Evolutionary conservation across 37 sponge, comb jelly and placozoan species (phyloP).

Genomic region (Lycopodina hypogea): DNA sequence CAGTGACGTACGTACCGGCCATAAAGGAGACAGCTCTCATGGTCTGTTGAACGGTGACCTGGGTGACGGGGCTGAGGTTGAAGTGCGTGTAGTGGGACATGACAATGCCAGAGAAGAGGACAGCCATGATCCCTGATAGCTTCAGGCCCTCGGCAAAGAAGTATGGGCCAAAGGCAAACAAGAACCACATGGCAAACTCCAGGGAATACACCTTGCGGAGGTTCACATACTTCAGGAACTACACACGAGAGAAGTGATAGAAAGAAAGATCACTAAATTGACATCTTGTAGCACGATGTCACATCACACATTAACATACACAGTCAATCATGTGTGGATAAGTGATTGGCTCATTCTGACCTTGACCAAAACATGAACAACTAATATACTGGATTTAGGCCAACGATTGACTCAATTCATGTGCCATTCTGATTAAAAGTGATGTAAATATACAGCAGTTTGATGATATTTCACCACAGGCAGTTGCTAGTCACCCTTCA

Average conservation of each 20-base stretch:
- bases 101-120: conserved; percentile 92
- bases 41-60: conserved; percentile 86
- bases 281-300: background rate
- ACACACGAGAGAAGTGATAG: background rate
- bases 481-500: no score
- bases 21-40: conserved; percentile 86
- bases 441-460: no score
- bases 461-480: no score
- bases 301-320: background rate
- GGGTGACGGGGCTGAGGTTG: conserved; percentile 90
- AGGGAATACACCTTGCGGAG: conserved; percentile 77
- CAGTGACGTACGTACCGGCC: conserved; percentile 79
- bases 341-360: background rate
- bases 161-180: conserved; percentile 90
- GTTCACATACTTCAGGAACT: conserved; percentile 77
- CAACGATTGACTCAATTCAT: no score
- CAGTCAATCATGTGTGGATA: background rate
- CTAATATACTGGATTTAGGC: no score
- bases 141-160: conserved; percentile 86
- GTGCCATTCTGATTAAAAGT: no score
- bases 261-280: background rate
- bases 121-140: conserved; percentile 95
- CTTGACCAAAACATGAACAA: no score
- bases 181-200: conserved; percentile 82
- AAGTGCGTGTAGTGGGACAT: conserved; percentile 97